These are phyloP conservation scores for Lutraria lutraria DNA, from an alignment of 2,888 invertebrate species.

Conservation along the genomic window DNA sequence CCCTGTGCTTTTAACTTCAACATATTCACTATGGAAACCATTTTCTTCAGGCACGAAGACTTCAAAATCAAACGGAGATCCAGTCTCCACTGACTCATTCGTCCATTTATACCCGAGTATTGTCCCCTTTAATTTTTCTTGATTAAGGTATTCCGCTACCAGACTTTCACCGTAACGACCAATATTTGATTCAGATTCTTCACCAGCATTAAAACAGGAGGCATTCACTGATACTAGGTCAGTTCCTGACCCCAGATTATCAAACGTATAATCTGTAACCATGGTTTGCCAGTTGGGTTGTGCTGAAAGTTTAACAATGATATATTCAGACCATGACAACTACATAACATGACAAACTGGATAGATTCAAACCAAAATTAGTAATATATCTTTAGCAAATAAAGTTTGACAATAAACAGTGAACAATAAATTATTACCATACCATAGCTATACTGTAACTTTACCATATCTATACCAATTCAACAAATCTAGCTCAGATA, in stretches of 20 bases:
- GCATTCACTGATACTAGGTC: conserved; percentile 66
- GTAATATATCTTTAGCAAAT: background rate
- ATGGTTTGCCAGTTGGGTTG: conserved; percentile 78
- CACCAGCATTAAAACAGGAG: conserved; percentile 38
- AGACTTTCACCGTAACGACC: conserved; percentile 84
- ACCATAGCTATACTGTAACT: too few relatives aligned
- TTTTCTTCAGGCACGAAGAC: conserved; percentile 70
- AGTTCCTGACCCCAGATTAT: conserved; percentile 76
- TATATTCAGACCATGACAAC: background rate
- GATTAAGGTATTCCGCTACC: conserved; percentile 80
- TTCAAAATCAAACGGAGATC: conserved; percentile 83
- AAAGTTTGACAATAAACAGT: background rate
- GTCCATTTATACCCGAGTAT: conserved; percentile 79
- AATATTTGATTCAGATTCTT: conserved; percentile 64
- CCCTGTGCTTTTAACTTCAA: conserved; percentile 81
- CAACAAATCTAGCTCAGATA: too few relatives aligned
- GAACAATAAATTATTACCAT: background rate
- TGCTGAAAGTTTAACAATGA: conserved; percentile 65
- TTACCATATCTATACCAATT: too few relatives aligned
- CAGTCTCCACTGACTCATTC: conserved; percentile 78
- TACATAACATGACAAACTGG: too few relatives aligned
- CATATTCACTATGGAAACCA: conserved; percentile 61
- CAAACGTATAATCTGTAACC: conserved; percentile 78
- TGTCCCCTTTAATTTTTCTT: conserved; percentile 71
- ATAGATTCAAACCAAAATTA: background rate